phyloP scores from a whole-genome alignment of 2,113 vertebrate species.

The Tinamus guttatus region DNA sequence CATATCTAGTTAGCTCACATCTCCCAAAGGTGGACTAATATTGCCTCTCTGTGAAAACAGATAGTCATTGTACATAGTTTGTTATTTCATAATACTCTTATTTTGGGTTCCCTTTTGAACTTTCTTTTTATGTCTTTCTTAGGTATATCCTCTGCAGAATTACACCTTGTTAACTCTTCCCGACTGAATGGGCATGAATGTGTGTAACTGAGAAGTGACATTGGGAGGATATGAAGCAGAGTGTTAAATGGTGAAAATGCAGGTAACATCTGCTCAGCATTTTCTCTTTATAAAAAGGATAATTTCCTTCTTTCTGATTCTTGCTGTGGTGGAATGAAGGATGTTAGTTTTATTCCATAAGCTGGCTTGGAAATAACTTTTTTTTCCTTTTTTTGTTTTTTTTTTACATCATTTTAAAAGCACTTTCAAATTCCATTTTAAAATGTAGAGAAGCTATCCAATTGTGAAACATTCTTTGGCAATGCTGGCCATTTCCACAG shows the following conservation, averaged over 20 bases:
- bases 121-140: neutral
- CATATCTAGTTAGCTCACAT: neutral
- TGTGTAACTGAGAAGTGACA: neutral
- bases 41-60: neutral
- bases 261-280: neutral
- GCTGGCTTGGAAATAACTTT: neutral
- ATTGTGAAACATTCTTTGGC: conserved; percentile 3
- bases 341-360: neutral
- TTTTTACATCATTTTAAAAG: neutral
- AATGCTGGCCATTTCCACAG: neutral
- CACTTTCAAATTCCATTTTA: neutral
- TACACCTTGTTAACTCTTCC: neutral
- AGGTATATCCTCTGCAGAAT: neutral
- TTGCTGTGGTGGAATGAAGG: neutral
- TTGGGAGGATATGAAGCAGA: neutral
- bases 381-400: neutral
- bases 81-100: neutral
- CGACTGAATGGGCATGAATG: neutral
- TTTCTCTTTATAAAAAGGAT: neutral
- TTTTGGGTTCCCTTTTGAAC: neutral
- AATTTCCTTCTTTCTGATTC: neutral
- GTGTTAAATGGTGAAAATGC: neutral
- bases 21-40: neutral
- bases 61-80: neutral
- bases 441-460: neutral